These are phyloP conservation scores for Acleris emargana DNA, from an alignment of 2,888 invertebrate species.

Conservation along the genomic window DNA sequence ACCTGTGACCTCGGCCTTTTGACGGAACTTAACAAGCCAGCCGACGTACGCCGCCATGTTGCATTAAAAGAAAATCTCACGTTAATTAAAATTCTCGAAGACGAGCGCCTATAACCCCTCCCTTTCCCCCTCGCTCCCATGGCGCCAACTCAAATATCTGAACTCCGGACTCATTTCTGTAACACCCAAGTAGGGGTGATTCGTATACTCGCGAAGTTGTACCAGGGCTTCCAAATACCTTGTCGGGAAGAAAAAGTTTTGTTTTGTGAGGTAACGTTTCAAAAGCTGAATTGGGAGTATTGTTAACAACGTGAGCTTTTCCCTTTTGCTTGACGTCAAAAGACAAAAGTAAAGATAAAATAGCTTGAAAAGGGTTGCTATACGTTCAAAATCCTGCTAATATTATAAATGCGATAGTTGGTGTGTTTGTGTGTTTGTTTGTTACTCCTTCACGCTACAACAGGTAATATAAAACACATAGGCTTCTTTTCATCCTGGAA, in stretches of 20 bases:
- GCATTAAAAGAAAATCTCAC: conserved; percentile 44
- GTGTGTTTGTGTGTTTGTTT: too few species aligned
- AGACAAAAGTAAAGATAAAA: too few species aligned
- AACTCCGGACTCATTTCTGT: conserved; percentile 27
- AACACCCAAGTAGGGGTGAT: conserved; percentile 30
- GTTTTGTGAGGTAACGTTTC: background rate
- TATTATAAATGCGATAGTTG: too few species aligned
- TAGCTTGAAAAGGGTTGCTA: too few species aligned
- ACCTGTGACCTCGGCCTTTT: conserved; percentile 31
- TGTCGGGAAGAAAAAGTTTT: conserved; percentile 1
- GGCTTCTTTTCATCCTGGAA: too few species aligned
- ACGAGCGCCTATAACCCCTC: conserved; percentile 35
- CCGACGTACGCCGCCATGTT: conserved; percentile 33
- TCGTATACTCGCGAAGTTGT: conserved; percentile 23
- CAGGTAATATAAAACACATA: too few species aligned
- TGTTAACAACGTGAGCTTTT: too few species aligned
- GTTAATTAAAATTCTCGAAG: conserved; percentile 45
- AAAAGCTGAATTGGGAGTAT: background rate
- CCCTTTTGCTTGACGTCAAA: too few species aligned
- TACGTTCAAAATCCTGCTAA: too few species aligned
- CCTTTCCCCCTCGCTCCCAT: conserved; percentile 22
- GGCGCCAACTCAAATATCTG: conserved; percentile 35
- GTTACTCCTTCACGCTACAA: too few species aligned
- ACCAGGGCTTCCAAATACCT: conserved; percentile 1
- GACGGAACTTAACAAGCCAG: conserved; percentile 26